Evolutionary conservation across 2,888 invertebrate species (phyloP).

Genomic region (Lordiphosa fenestrarum): DNA sequence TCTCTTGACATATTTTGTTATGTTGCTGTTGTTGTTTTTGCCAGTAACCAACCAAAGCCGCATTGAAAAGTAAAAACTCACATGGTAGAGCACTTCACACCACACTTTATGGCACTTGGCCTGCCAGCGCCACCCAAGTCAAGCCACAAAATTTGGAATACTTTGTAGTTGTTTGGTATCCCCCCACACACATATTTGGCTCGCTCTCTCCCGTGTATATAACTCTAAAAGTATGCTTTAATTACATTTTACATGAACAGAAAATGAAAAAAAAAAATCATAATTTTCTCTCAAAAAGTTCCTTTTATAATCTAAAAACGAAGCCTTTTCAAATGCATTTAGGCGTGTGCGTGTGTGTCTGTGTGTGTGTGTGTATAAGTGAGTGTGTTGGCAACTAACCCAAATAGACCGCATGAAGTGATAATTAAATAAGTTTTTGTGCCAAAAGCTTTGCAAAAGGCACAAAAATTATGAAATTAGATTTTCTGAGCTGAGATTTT

Average conservation of each 20-base stretch:
- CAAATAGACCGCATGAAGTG: slow-evolving; percentile 58
- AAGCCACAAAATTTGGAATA: not conserved
- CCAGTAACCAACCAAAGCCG: slow-evolving; percentile 8
- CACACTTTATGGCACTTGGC: slow-evolving; percentile 1
- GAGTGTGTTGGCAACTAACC: slow-evolving; percentile 42
- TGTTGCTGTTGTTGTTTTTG: slow-evolving; percentile 18
- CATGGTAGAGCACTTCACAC: not conserved
- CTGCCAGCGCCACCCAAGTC: not conserved
- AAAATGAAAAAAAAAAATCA: slow-evolving; percentile 2
- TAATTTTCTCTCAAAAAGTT: slow-evolving; percentile 16
- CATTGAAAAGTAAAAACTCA: slow-evolving; percentile 43
- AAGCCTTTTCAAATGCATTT: slow-evolving; percentile 57
- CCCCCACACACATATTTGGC: too few species aligned
- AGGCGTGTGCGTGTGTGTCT: slow-evolving; percentile 27
- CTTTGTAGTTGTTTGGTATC: not conserved
- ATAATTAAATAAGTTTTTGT: slow-evolving; percentile 62
- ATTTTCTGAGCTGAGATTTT: too few species aligned
- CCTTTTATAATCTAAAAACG: slow-evolving; percentile 27
- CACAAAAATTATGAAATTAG: too few species aligned
- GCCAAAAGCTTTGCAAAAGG: too few species aligned
- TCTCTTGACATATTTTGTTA: slow-evolving; percentile 67
- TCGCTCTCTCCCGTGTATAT: too few species aligned
- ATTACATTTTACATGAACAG: too few species aligned
- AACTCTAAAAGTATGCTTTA: too few species aligned
- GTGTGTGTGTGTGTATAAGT: slow-evolving; percentile 2